A percentile compares a stretch with the other conserved stretches of the same genome.
phyloP scores from a whole-genome alignment of 2,888 invertebrate species.

The Caenorhabditis doughertyi region DNA sequence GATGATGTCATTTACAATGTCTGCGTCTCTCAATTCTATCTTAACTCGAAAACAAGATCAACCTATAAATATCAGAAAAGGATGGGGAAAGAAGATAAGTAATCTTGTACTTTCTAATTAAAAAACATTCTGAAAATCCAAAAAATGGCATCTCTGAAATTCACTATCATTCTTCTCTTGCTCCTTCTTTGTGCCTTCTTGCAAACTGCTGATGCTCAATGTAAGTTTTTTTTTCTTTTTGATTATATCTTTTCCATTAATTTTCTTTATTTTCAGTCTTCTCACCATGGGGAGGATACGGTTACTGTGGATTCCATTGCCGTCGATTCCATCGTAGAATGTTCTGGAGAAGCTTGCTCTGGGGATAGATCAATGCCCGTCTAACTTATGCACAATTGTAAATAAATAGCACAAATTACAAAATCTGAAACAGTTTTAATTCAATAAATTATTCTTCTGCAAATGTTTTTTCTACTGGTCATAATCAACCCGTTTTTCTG shows the following conservation, averaged over 20 bases:
- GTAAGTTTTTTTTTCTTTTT: constrained; percentile 12
- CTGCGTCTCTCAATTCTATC: constrained; percentile 28
- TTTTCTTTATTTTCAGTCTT: constrained; percentile 29
- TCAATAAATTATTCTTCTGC: no score
- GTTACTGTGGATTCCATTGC: constrained; percentile 41
- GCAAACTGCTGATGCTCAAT: constrained; percentile 42
- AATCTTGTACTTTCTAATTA: neutral
- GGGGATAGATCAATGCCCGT: constrained; percentile 39
- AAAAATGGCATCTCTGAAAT: constrained; percentile 36
- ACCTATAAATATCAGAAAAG: constrained; percentile 45
- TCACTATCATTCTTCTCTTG: constrained; percentile 21
- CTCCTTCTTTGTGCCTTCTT: constrained; percentile 42
- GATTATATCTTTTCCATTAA: neutral
- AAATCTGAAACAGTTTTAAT: neutral
- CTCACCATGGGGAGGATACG: constrained; percentile 32
- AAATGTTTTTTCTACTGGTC: no score
- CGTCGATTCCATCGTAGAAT: constrained; percentile 53
- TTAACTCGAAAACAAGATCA: constrained; percentile 47
- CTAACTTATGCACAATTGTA: constrained; percentile 18
- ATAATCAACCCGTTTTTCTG: no score
- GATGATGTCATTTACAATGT: constrained; percentile 43
- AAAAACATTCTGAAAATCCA: neutral
- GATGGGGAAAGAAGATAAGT: constrained; percentile 8
- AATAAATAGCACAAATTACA: neutral
- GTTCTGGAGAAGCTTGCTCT: constrained; percentile 40